Evolutionary conservation across 2,888 invertebrate genomes (phyloP).

Genomic region (Azorinus chamasolen): DNA sequence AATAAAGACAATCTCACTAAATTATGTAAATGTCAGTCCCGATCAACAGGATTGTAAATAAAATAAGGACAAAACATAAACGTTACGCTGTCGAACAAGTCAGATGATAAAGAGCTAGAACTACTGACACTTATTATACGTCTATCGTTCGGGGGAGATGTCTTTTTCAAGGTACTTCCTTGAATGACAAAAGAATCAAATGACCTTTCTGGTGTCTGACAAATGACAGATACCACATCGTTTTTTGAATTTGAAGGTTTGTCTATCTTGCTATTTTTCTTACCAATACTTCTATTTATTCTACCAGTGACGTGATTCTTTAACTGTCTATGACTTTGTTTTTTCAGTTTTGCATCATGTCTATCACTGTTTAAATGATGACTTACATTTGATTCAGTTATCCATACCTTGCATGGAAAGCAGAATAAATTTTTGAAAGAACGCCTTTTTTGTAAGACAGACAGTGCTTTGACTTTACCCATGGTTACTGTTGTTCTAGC

Average conservation of each 20-base stretch:
- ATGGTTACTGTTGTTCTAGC: conserved; percentile 7
- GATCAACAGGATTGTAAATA: too few relatives aligned
- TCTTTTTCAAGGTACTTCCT: conserved; percentile 11
- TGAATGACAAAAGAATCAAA: conserved; percentile 3
- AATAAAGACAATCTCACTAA: too few relatives aligned
- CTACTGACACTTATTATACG: too few relatives aligned
- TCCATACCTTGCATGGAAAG: conserved; percentile 5
- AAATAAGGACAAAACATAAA: too few relatives aligned
- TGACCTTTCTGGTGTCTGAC: background rate
- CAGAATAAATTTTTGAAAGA: conserved; percentile 7
- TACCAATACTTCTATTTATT: background rate
- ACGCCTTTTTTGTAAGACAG: conserved; percentile 3
- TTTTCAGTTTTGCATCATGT: conserved; percentile 1
- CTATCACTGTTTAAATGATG: conserved; percentile 7
- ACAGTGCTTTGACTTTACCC: background rate
- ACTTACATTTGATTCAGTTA: conserved; percentile 10
- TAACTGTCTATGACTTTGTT: background rate
- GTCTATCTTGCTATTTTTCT: background rate
- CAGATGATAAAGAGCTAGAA: too few relatives aligned
- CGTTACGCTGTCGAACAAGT: too few relatives aligned
- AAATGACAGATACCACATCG: too few relatives aligned
- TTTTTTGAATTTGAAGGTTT: background rate
- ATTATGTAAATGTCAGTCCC: too few relatives aligned
- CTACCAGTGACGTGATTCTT: background rate
- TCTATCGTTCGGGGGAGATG: background rate